These are phyloP conservation scores for Oncorhynchus clarkii DNA, from an alignment of 2,113 vertebrate genomes.

Conservation along the genomic window DNA sequence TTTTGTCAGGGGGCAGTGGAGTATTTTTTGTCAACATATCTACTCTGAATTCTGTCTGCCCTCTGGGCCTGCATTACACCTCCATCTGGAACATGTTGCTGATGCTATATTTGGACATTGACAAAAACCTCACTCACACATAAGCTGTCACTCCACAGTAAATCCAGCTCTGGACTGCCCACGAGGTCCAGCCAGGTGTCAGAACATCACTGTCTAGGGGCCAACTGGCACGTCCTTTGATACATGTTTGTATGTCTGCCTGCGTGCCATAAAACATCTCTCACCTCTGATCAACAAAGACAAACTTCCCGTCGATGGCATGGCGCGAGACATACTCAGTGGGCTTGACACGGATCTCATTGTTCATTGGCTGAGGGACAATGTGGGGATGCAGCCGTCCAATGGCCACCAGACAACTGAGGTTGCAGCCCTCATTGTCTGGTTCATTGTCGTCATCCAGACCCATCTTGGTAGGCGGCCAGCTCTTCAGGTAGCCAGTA, in stretches of 20 bases:
- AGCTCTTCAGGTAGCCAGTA: conserved; percentile 98
- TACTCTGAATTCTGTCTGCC: conserved; percentile 1
- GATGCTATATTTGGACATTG: conserved; percentile 19
- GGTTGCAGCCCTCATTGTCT: conserved; percentile 95
- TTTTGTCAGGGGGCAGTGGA: conserved; percentile 1
- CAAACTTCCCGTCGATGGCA: conserved; percentile 97
- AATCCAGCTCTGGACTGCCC: too few relatives aligned
- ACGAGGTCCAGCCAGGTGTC: too few relatives aligned
- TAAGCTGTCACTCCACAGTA: conserved; percentile 13
- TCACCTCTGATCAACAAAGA: conserved; percentile 99
- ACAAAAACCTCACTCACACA: conserved; percentile 6
- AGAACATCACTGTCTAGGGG: too few relatives aligned
- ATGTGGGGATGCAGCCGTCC: conserved; percentile 94
- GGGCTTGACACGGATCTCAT: conserved; percentile 93
- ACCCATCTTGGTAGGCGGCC: conserved; percentile 98
- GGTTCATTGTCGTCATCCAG: conserved; percentile 95
- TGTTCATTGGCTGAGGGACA: conserved; percentile 79
- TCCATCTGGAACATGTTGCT: conserved; percentile 2
- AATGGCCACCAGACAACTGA: conserved; percentile 97
- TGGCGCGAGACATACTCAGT: conserved; percentile 97
- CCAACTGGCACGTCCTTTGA: too few relatives aligned
- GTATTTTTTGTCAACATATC: conserved; percentile 11
- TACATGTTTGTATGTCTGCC: background rate
- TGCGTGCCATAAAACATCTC: background rate
- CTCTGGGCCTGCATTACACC: conserved; percentile 1